Conservation (phyloP, 2,113 vertebrate species). For the Rhodinocichla rosea region DNA sequence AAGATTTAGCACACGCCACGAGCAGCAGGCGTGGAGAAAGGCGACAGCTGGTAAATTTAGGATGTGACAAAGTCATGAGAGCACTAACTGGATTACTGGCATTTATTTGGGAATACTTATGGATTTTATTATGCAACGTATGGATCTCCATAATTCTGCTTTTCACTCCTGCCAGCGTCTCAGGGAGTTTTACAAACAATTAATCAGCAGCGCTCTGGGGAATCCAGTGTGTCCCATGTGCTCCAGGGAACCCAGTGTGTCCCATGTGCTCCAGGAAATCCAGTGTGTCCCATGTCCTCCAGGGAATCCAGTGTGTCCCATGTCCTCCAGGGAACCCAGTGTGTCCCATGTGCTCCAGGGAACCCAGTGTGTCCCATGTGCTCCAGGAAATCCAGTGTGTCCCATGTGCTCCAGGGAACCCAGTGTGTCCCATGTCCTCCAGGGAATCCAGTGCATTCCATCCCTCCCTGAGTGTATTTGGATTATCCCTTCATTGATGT, state of each 20-base stretch:
- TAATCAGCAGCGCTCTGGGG: not conserved
- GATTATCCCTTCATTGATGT: not conserved
- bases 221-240: not conserved
- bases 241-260: not conserved
- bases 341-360: not conserved
- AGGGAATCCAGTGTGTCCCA: not conserved
- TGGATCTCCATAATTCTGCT: conserved; percentile 43
- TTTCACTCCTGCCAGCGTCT: not conserved
- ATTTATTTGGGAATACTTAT: conserved; percentile 43
- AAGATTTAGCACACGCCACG: not conserved
- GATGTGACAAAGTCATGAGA: conserved; percentile 7
- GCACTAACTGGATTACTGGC: conserved; percentile 45
- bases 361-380: not conserved
- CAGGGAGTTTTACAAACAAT: conserved; percentile 14
- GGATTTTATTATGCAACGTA: conserved; percentile 29
- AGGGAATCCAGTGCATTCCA: not conserved
- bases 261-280: not conserved
- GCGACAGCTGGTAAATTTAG: conserved; percentile 44
- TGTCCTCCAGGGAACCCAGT: not conserved
- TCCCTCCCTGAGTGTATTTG: accelerated
- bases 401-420: not conserved
- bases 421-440: not conserved
- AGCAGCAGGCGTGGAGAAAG: not conserved
- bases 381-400: not conserved
- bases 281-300: not conserved